Evolutionary conservation across 2,888 invertebrate species (phyloP), one percentile per base, ranked within the genome.

Genomic region (Polydrusus cervinus): DNA sequence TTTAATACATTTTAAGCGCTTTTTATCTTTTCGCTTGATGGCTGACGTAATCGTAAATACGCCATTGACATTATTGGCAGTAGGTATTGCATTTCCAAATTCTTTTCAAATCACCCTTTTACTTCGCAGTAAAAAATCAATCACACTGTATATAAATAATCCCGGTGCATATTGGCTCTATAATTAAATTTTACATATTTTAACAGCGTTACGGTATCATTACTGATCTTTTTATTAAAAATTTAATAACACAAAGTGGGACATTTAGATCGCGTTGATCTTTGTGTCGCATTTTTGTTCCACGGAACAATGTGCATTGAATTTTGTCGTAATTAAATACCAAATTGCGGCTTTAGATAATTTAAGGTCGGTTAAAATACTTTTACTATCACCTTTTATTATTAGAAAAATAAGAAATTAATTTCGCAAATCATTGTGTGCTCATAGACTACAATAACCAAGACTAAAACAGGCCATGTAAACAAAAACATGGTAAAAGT

Each of bases 311-410:
- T 71, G 57, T n/a, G 71, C 71, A 71, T 71, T 65, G 55, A 71
- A 65, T 57, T 45, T 71, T 71, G 64, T 47, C 25, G 71, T 71
- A 71, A 71, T 71, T 71, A 71, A 66, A 71, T 71, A 71, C 25
- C 71, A 71, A 71, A 71, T 9, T 71, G 71, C 71, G 65, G 71
- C 65, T 47, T 45, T 47, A 18, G 57, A 66, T 71, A 65, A 71
- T 65, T 71, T 71, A 66, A 71, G 71, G 71, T 71, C 71, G 71
- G 71, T 45, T 57, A 16, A 38, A 51, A 49, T 65, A 71, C 71
- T 71, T 71, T 71, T 71, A 71, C 71, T 65, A 71, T 71, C 71
- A 43, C 71, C 65, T 65, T 65, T 71, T 64, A 53, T 20, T 34
- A 30, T 16, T 53, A 14, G 64, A 64, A 64, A 71, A 71, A 61